Conservation (phyloP, 2,888 invertebrate species). For the Steinernema scapterisci region DNA sequence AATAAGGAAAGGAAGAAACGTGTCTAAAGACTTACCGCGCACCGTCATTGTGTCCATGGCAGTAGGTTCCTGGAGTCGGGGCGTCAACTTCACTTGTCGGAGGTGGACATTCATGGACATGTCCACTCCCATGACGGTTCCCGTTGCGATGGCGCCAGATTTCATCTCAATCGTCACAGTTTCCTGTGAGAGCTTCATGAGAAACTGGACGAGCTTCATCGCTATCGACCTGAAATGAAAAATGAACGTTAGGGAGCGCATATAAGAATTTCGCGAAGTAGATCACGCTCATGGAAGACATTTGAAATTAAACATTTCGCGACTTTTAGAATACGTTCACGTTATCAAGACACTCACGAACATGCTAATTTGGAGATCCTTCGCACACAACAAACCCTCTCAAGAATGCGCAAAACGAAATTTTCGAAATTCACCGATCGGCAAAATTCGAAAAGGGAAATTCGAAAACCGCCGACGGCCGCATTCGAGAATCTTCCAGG, state of each 20-base stretch:
- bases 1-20: background rate
- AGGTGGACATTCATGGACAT: conserved; percentile 99
- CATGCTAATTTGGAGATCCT: too few species aligned
- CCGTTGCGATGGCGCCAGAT: conserved; percentile 83
- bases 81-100: conserved; percentile 94
- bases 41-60: conserved; percentile 92
- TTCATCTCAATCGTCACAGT: conserved; percentile 98
- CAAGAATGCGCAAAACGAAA: too few species aligned
- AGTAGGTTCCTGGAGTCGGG: conserved; percentile 90
- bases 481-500: too few species aligned
- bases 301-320: too few species aligned
- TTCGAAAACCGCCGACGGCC: too few species aligned
- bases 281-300: too few species aligned
- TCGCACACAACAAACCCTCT: too few species aligned
- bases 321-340: too few species aligned
- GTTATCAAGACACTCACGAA: too few species aligned
- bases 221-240: conserved; percentile 68
- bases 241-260: background rate
- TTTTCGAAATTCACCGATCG: too few species aligned
- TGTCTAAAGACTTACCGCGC: conserved; percentile 77
- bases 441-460: too few species aligned
- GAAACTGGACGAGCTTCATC: conserved; percentile 76
- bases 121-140: conserved; percentile 81
- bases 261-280: too few species aligned
- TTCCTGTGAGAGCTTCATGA: conserved; percentile 99